Base-by-base conservation (phyloP, 1,140 invertebrate species). In the Protaetia brevitarsis region DNA sequence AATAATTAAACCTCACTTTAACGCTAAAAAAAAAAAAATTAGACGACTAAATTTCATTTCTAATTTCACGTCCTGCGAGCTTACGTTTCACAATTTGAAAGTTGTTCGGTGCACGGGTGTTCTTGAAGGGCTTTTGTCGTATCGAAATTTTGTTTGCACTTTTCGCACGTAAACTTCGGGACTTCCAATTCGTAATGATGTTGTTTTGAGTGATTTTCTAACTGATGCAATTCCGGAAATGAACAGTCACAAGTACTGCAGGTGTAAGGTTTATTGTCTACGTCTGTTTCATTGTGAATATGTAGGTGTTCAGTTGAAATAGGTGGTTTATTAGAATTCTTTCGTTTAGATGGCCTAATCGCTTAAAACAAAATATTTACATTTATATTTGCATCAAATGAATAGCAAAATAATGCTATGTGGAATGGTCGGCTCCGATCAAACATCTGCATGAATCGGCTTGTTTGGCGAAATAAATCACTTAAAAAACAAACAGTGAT, bases 271-370 rank as follows among this genome's bases (percentile, higher is more conserved):
- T 23, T 51, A 3, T 23, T 5, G 2, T 56, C 30, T 8, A n/a
- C 6, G 28, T 65, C 51, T 7, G 16, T 65, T 27, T 26, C 23
- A 26, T 2, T 8, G 16, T 65, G 64, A 2, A 59, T n/a, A n/a
- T 63, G 63, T 37, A 71, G 27, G 37, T 71, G 63, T 36, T 68
- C 63, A 10, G 8, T 8, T 11, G 66, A 67, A 26, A 65, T 58
- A 63, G 66, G 69, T 11, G 26, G 34, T 51, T 66, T 71, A 5
- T 64, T 5, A 56, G 68, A 71, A 59, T 31, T 34, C n/a, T 57
- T 19, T 27, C 70, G 69, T 57, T 64, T 58, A 36, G 58, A 56
- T 28, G 64, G 19, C 10, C 65, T 21, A 23, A 45, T 30, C 5
- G 7, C 70, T 71, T 58, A 16, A 69, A 69, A n/a, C n/a, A 27